Percentiles rank a stretch among this genome's conserved stretches.
Conservation (phyloP, 2,797 vertebrate species). For the Tapera naevia region DNA sequence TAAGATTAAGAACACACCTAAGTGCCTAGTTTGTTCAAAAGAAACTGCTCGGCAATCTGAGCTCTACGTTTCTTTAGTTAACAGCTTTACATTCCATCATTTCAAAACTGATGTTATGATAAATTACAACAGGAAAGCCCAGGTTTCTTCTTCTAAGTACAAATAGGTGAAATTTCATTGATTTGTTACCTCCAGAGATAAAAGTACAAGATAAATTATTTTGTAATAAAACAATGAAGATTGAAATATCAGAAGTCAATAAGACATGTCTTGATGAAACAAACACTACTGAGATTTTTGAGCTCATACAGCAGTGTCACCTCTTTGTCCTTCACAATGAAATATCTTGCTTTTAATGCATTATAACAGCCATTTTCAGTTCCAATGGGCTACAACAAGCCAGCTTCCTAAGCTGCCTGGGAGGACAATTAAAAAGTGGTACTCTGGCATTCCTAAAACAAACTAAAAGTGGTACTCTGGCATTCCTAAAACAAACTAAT, state of each 20-base stretch:
- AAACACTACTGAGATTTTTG: neutral
- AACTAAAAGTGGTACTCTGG: rapidly evolving
- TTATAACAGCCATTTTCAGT: neutral
- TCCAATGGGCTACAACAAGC: neutral
- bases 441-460: neutral
- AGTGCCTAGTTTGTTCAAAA: neutral
- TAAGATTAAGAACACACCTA: neutral
- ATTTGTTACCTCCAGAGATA: neutral
- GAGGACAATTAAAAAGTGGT: neutral
- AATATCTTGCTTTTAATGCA: neutral
- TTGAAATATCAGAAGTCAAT: neutral
- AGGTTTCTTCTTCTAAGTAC: neutral
- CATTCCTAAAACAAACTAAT: neutral
- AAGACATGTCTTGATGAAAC: neutral
- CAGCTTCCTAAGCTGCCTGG: neutral
- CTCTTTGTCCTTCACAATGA: neutral
- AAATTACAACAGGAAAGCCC: neutral
- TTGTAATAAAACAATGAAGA: neutral
- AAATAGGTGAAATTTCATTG: neutral
- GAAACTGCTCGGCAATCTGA: neutral
- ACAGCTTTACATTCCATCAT: neutral
- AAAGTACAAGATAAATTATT: neutral
- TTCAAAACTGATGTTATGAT: neutral
- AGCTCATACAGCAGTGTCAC: neutral
- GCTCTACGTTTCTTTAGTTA: neutral